Conservation (phyloP, 2,113 vertebrate species). For the Plotosus lineatus region DNA sequence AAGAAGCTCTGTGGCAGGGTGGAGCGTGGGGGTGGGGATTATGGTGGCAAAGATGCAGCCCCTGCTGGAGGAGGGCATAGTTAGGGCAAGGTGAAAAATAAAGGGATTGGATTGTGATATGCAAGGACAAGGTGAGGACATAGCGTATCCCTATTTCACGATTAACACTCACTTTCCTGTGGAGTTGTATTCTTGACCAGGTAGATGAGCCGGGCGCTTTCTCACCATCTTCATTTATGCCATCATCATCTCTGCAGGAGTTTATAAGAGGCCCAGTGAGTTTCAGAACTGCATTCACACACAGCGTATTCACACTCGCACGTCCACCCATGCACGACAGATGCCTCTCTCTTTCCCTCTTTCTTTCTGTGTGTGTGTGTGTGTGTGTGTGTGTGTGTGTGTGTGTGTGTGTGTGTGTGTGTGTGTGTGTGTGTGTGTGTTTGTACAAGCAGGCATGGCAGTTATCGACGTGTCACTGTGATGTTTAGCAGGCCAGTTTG, state of each 20-base stretch:
- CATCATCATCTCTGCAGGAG: conserved; percentile 44
- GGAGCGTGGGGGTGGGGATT: background rate
- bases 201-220: conserved; percentile 16
- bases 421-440: conserved; percentile 32
- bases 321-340: conserved; percentile 28
- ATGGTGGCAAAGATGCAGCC: background rate
- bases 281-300: conserved; percentile 49
- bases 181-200: conserved; percentile 25
- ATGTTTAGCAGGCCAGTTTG: conserved; percentile 37
- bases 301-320: conserved; percentile 22
- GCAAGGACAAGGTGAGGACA: background rate
- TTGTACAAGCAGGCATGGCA: conserved; percentile 27
- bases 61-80: background rate
- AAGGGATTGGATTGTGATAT: background rate
- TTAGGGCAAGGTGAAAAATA: too few species aligned
- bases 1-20: background rate
- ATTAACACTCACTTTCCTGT: background rate
- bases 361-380: background rate
- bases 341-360: too few species aligned
- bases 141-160: background rate
- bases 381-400: conserved; percentile 33
- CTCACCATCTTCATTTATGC: conserved; percentile 40
- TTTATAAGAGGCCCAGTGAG: conserved; percentile 27
- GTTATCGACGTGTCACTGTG: conserved; percentile 22
- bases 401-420: conserved; percentile 33